These are phyloP conservation scores for Huso huso DNA, from an alignment of 2,797 vertebrate species.

Conservation along the genomic window DNA sequence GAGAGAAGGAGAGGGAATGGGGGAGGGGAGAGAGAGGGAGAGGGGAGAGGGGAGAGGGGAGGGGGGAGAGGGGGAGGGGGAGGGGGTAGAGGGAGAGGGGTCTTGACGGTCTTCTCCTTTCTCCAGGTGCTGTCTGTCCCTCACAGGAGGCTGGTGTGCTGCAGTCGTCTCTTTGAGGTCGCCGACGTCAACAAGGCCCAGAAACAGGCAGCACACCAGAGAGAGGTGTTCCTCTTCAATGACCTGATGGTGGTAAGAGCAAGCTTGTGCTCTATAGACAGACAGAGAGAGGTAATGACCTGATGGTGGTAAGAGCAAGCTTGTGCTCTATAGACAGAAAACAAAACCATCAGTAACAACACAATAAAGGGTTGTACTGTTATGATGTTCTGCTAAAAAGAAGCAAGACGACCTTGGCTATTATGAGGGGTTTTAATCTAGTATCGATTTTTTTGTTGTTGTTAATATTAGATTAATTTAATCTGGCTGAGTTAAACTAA, in stretches of 20 bases:
- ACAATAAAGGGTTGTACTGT: no score
- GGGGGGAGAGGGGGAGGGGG: slow-evolving; percentile 15
- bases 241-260: slow-evolving; percentile 87
- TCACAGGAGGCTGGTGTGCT: slow-evolving; percentile 92
- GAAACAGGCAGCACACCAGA: slow-evolving; percentile 91
- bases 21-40: slow-evolving; percentile 21
- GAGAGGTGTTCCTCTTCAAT: slow-evolving; percentile 97
- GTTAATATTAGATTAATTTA: no score
- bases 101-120: slow-evolving; percentile 24
- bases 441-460: no score
- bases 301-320: slow-evolving; percentile 77
- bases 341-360: no score
- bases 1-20: slow-evolving; percentile 12
- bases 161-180: slow-evolving; percentile 94
- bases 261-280: no score
- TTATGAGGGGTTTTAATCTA: no score
- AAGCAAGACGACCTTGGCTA: no score
- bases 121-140: slow-evolving; percentile 86
- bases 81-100: slow-evolving; percentile 8
- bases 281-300: slow-evolving; percentile 93
- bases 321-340: no score
- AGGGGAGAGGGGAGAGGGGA: slow-evolving; percentile 7
- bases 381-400: no score
- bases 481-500: no score
- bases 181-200: slow-evolving; percentile 91